phyloP scores from a whole-genome alignment of 2,888 invertebrate species.

The Laothoe populi region DNA sequence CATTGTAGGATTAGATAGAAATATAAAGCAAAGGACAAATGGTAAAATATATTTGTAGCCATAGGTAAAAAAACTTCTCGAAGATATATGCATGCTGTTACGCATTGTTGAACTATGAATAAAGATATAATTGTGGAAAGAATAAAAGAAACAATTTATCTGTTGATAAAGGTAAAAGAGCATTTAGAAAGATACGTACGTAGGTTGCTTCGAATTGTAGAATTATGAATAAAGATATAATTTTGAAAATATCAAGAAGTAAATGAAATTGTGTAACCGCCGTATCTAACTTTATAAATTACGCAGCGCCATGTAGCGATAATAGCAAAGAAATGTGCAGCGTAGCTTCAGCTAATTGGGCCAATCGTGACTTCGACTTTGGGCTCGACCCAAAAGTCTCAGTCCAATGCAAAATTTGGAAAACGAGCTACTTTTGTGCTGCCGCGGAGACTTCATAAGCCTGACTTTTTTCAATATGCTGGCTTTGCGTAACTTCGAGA shows the following conservation, averaged over 20 bases:
- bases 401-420: slow-evolving; percentile 11
- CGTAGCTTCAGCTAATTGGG: slow-evolving; percentile 12
- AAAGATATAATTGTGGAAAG: no score
- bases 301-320: slow-evolving; percentile 15
- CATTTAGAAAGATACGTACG: no score
- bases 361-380: neutral
- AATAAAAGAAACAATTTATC: no score
- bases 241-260: neutral
- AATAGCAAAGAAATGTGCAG: slow-evolving; percentile 3
- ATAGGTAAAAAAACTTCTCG: no score
- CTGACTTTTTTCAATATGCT: neutral
- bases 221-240: no score
- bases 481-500: slow-evolving; percentile 15
- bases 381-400: neutral
- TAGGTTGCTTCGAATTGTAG: no score
- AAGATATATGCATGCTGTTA: no score
- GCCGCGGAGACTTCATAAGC: neutral
- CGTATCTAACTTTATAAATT: slow-evolving; percentile 18
- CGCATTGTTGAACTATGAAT: no score
- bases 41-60: no score
- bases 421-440: slow-evolving; percentile 16
- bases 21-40: no score
- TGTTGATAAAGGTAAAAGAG: no score
- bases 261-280: slow-evolving; percentile 2
- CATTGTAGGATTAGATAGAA: no score